Evolutionary conservation across 2,797 vertebrate genomes (phyloP).

Genomic region (Peromyscus melanophrys): DNA sequence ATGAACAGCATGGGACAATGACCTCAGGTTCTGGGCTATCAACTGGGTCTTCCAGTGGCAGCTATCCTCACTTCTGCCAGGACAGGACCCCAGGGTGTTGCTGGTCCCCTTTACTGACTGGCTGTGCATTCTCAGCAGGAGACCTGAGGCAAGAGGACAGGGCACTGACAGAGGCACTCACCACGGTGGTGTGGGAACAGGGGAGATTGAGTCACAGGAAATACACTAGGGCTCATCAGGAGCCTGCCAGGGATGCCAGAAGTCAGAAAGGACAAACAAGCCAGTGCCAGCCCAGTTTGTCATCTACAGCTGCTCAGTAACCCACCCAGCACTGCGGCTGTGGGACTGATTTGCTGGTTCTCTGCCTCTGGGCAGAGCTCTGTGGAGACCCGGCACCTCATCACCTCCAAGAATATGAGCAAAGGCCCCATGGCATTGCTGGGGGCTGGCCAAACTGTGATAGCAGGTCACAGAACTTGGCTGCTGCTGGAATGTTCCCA

Average conservation of each 20-base stretch:
- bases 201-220: background rate
- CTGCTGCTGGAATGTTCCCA: background rate
- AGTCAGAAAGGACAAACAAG: conserved; percentile 24
- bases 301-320: background rate
- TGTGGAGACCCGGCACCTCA: background rate
- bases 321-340: background rate
- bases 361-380: background rate
- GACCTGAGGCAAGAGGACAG: too few species aligned
- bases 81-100: too few species aligned
- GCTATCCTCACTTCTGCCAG: background rate
- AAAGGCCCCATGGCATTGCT: background rate
- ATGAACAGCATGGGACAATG: too few species aligned
- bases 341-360: background rate
- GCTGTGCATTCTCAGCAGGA: background rate
- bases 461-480: background rate
- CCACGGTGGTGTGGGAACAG: background rate
- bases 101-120: background rate
- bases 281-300: background rate
- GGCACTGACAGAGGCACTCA: background rate
- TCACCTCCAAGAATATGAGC: background rate
- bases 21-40: background rate
- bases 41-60: background rate
- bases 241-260: background rate
- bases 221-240: background rate
- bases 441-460: background rate